Conservation (phyloP, 1,140 invertebrate genomes). For the Ladona fulva region DNA sequence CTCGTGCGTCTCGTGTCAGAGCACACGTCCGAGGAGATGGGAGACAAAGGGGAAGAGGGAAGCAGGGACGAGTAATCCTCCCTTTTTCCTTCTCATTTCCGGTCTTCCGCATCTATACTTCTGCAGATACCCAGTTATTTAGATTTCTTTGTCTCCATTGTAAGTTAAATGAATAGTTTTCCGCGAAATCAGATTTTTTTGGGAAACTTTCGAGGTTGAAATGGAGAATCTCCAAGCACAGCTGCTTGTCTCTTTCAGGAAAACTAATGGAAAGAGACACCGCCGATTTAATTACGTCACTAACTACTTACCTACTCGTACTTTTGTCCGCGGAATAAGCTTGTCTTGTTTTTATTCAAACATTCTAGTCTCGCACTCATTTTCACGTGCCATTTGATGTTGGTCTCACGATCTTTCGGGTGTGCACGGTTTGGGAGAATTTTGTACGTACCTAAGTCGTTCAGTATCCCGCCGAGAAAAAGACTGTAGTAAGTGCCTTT, state of each 20-base stretch:
- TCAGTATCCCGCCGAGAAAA: not conserved
- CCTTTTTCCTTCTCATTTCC: not conserved
- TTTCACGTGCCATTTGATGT: not conserved
- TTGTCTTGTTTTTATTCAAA: not conserved
- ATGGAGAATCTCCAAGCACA: too few relatives aligned
- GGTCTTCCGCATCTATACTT: too few relatives aligned
- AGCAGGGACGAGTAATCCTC: not conserved
- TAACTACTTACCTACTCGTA: too few relatives aligned
- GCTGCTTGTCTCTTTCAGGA: too few relatives aligned
- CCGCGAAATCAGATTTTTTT: too few relatives aligned
- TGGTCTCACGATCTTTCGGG: not conserved
- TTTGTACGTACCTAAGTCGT: not conserved
- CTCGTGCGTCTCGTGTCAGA: not conserved
- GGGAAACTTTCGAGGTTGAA: too few relatives aligned
- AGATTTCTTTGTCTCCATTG: too few relatives aligned
- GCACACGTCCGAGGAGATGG: not conserved
- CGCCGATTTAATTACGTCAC: too few relatives aligned
- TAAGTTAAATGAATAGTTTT: too few relatives aligned
- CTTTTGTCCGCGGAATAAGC: not conserved
- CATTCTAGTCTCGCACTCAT: not conserved
- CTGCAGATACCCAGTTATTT: too few relatives aligned
- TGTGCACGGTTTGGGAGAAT: too few relatives aligned
- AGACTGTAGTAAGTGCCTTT: slow-evolving; percentile 5
- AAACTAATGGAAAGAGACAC: too few relatives aligned
- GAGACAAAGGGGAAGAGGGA: not conserved